A percentile compares a stretch with the other conserved stretches of the same genome.
These are phyloP conservation scores for Phymorhynchus buccinoides DNA, from an alignment of 1,140 invertebrate genomes.

Conservation along the genomic window DNA sequence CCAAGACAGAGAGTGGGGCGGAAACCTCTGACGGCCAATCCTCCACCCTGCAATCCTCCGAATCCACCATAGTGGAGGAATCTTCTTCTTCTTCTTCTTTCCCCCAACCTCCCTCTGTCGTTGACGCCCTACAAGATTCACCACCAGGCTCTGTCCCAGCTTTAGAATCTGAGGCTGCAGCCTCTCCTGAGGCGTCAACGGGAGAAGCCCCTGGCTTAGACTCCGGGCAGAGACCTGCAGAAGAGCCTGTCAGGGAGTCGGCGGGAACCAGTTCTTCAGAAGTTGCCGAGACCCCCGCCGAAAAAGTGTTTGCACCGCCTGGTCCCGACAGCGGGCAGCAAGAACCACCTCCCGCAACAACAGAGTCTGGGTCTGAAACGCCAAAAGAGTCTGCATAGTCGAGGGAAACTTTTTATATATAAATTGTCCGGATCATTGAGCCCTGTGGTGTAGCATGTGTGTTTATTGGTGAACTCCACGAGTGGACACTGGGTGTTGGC, in stretches of 20 bases:
- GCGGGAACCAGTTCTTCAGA: no score
- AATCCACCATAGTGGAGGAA: background rate
- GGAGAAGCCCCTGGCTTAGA: background rate
- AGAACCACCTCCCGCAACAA: no score
- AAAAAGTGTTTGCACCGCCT: no score
- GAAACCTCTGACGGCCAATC: background rate
- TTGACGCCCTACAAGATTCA: background rate
- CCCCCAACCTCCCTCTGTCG: background rate
- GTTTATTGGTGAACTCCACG: background rate
- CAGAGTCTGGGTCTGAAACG: background rate
- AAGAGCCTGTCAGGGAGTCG: no score
- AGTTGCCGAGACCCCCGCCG: background rate
- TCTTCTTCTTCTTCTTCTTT: no score
- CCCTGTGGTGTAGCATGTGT: background rate
- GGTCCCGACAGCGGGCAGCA: background rate
- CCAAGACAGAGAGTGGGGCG: background rate
- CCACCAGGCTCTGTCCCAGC: background rate
- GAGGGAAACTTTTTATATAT: no score
- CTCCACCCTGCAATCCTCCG: background rate
- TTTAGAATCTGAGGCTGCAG: no score
- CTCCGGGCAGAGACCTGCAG: background rate
- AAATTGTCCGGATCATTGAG: no score
- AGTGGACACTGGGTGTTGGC: background rate
- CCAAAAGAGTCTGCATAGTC: background rate
- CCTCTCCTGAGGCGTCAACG: no score